A percentile compares a stretch with the other conserved stretches of the same genome.
phyloP scores from a whole-genome alignment of 2,888 invertebrate genomes.

The Limnephilus auricula region DNA sequence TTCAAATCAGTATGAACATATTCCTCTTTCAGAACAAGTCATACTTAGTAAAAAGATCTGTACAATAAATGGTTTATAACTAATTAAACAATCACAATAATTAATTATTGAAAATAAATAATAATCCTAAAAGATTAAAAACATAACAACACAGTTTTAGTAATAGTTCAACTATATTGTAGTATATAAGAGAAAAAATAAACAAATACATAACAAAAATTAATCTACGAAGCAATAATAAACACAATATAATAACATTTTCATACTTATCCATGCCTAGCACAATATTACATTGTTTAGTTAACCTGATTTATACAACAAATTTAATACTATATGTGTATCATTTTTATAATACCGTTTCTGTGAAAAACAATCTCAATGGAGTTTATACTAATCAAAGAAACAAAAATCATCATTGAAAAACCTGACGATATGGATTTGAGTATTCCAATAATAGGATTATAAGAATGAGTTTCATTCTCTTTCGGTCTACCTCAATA shows the following conservation, averaged over 20 bases:
- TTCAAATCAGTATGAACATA: background rate
- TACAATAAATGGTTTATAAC: background rate
- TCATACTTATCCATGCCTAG: background rate
- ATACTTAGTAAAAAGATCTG: background rate
- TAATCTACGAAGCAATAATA: background rate
- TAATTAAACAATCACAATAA: too few species aligned
- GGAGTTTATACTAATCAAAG: background rate
- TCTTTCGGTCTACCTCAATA: background rate
- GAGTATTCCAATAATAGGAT: background rate
- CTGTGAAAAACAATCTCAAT: background rate
- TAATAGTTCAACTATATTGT: background rate
- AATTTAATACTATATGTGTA: background rate
- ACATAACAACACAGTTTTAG: background rate
- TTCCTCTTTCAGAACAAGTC: background rate
- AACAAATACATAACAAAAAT: background rate
- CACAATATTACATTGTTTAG: background rate
- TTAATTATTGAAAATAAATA: too few species aligned
- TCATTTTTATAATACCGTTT: background rate
- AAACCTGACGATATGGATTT: background rate
- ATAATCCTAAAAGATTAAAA: background rate
- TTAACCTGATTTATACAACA: background rate
- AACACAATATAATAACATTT: background rate
- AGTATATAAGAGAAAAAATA: background rate
- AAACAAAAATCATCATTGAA: background rate
- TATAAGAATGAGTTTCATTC: background rate